Base-by-base conservation (phyloP, 2,113 vertebrate genomes). In the Phoenicopterus ruber region DNA sequence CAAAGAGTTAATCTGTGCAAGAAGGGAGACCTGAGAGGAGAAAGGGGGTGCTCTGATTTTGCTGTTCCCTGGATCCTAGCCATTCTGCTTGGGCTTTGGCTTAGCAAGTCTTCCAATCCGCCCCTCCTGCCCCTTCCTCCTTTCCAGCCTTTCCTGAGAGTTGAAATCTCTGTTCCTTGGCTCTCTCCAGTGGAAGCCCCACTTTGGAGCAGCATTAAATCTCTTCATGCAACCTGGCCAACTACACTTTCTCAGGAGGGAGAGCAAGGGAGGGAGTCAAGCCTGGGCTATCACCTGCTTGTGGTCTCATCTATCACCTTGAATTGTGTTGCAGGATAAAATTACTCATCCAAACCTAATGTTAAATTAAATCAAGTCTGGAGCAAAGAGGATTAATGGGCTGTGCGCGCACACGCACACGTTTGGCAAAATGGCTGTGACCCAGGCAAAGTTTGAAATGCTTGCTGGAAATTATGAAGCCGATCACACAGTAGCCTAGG, bases 331-430 rank as follows among this genome's bases (percentile, higher is more conserved):
- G 90, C 93, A 74, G 94, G 95, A 87, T 96, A 96, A 96, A 97
- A 97, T 97, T 96, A 97, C 96, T 97, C 97, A 97, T 97, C 96
- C 96, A 82, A 93, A 83, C 76, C 96, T 97, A 97, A 97, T 97
- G 95, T 94, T 96, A 97, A 97, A 97, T 96, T 95, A 96, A 97
- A 94, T 97, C 95, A 90, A 17, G 96, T 74, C 94, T 62, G 90
- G 91, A 92, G 92, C 92, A 88, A 62, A 85, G 92, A 97, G 94
- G 94, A 97, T 97, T 97, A 97, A 97, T 97, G 96, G 95, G 76
- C 81, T 94, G 83, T 93, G 81, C 10, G 25, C 10, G 4, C 80
- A 17, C 79, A 57, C 31, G 82, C 77, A 78, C 63, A 32, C 3
- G 11, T 31, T 79, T 55, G 82, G 88, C 57, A 70, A 80, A 36